phyloP scores from a whole-genome alignment of 2,888 invertebrate genomes.

The Athalia circularis region DNA sequence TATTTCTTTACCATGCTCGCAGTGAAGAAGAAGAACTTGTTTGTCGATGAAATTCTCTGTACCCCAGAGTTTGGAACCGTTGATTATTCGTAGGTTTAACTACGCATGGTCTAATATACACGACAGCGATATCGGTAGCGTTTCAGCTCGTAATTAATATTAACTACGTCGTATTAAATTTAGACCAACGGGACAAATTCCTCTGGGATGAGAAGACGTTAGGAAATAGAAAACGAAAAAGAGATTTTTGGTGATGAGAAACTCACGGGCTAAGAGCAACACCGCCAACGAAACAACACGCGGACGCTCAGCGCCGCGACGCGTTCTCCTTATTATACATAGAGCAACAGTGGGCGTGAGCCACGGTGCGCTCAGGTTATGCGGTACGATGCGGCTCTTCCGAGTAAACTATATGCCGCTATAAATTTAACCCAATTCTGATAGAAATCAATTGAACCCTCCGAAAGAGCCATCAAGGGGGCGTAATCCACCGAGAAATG shows the following conservation, averaged over 20 bases:
- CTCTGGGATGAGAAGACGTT: slow-evolving; percentile 1
- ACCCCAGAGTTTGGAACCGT: background rate
- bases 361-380: background rate
- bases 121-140: background rate
- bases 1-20: no score
- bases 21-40: no score
- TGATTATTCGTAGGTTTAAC: background rate
- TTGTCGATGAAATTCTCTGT: background rate
- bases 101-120: background rate
- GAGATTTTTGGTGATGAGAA: background rate
- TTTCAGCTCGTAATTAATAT: slow-evolving; percentile 44
- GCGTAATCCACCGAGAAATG: no score
- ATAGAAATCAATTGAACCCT: no score
- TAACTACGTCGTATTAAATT: slow-evolving; percentile 30
- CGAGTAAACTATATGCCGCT: no score
- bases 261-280: background rate
- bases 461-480: no score
- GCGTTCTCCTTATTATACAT: slow-evolving; percentile 56
- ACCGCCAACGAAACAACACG: slow-evolving; percentile 23
- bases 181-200: slow-evolving; percentile 43
- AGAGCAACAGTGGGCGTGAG: slow-evolving; percentile 34
- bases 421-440: no score
- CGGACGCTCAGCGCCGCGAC: slow-evolving; percentile 54
- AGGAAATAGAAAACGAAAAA: background rate
- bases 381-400: slow-evolving; percentile 14